A percentile compares a stretch with the other conserved stretches of the same genome.
Conservation (phyloP, 2,888 invertebrate genomes). For the Oithona nana region DNA sequence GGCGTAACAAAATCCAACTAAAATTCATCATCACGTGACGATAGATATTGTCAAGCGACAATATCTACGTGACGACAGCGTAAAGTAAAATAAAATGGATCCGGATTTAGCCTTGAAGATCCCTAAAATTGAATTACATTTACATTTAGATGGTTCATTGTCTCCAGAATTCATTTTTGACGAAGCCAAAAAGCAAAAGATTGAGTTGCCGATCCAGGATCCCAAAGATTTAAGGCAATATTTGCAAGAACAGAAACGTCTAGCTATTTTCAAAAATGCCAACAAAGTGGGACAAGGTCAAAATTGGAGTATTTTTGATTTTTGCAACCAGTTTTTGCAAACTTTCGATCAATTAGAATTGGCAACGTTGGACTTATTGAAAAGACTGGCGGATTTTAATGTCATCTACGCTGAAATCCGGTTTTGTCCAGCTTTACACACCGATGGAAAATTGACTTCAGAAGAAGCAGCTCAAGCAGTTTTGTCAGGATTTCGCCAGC, state of each 20-base stretch:
- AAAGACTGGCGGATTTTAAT: not conserved
- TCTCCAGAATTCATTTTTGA: not conserved
- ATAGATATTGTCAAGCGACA: no score
- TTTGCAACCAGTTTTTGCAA: constrained; percentile 1
- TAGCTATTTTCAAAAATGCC: not conserved
- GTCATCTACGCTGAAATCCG: not conserved
- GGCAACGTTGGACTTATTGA: not conserved
- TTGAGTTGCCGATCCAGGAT: not conserved
- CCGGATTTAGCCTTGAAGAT: no score
- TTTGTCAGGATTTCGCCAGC: not conserved
- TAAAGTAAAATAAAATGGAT: no score
- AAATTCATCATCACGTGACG: no score
- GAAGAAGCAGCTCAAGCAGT: not conserved
- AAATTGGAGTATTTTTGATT: not conserved
- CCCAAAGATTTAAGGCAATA: not conserved
- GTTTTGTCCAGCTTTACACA: not conserved
- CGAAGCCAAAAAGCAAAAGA: not conserved
- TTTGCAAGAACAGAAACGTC: not conserved
- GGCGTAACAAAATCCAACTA: no score
- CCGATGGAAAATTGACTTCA: not conserved
- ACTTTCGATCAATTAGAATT: not conserved
- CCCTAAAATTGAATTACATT: not conserved
- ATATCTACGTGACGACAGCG: no score
- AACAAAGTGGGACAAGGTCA: not conserved
- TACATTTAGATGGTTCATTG: not conserved